phyloP scores from a whole-genome alignment of 37 sponge, comb jelly and placozoan genomes.

The Halichondria panicea region DNA sequence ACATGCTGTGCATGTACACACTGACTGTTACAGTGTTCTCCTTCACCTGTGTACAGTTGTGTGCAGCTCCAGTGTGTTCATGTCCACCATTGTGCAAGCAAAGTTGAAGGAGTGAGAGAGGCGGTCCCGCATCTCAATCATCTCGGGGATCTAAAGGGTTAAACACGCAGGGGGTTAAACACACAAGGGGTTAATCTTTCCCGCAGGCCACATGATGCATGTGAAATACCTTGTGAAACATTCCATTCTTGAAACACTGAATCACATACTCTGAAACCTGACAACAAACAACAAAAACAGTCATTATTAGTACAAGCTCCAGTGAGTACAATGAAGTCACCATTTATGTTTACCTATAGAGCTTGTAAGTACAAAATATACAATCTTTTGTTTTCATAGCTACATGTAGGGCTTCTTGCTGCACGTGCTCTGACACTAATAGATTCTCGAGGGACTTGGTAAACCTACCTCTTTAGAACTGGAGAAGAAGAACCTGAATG shows the following conservation, averaged over 20 bases:
- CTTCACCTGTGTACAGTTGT: slow-evolving; percentile 33
- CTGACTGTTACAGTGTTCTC: neutral
- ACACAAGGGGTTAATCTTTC: no score
- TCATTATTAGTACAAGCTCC: no score
- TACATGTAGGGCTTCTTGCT: neutral
- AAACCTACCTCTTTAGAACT: slow-evolving; percentile 57
- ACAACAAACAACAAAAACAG: neutral
- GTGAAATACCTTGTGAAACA: slow-evolving; percentile 69
- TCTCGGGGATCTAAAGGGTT: slow-evolving; percentile 43
- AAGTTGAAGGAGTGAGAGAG: slow-evolving; percentile 44
- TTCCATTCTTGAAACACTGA: slow-evolving; percentile 83
- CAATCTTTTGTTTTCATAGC: neutral
- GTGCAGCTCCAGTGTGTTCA: slow-evolving; percentile 38
- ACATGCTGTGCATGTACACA: slow-evolving; percentile 1
- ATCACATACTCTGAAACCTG: slow-evolving; percentile 83
- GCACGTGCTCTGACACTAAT: neutral
- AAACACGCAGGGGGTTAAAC: no score
- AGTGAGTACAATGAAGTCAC: no score
- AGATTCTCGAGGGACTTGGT: neutral
- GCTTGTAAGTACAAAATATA: neutral
- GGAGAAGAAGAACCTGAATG: slow-evolving; percentile 50
- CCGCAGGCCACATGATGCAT: no score
- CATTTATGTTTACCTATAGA: neutral
- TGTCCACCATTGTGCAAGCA: slow-evolving; percentile 38
- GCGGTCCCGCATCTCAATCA: slow-evolving; percentile 47